A percentile compares a stretch with the other conserved stretches of the same genome.
Conservation (phyloP, 2,113 vertebrate species). For the Taurulus bubalis region DNA sequence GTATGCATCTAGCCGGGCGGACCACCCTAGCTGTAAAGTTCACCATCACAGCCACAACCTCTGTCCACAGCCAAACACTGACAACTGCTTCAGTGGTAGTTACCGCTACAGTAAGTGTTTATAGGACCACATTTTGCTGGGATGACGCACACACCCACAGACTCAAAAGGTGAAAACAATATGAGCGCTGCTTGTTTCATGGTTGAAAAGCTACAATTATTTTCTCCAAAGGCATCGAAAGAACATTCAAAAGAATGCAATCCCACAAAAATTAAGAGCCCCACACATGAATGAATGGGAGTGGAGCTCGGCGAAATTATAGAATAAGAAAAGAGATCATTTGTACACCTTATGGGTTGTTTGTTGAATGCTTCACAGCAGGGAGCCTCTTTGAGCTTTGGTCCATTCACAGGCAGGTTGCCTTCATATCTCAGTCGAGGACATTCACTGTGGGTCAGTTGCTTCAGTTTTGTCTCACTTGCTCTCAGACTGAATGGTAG, state of each 20-base stretch:
- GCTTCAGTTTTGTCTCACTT: slow-evolving; percentile 34
- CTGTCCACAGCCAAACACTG: not conserved
- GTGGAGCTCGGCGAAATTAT: not conserved
- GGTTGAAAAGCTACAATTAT: not conserved
- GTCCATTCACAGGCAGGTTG: slow-evolving; percentile 34
- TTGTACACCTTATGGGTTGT: not conserved
- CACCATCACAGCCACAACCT: not conserved
- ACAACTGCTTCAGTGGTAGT: not conserved
- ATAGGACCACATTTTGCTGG: not conserved
- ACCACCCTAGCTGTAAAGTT: not conserved
- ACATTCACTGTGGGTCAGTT: slow-evolving; percentile 50
- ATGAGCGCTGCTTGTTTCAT: not conserved
- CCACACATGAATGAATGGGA: not conserved
- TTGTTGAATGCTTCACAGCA: slow-evolving; percentile 24
- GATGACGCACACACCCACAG: not conserved
- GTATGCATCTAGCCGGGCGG: too few species aligned
- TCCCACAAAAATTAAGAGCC: not conserved
- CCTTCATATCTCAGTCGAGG: slow-evolving; percentile 26
- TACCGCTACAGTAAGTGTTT: not conserved
- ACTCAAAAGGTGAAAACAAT: not conserved
- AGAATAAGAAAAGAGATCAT: not conserved
- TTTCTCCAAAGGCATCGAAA: not conserved
- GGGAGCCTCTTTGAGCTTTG: slow-evolving; percentile 41
- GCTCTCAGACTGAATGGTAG: slow-evolving; percentile 23
- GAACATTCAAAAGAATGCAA: not conserved